Percentiles rank a stretch among this genome's conserved stretches.
Conservation (phyloP, 2,888 invertebrate genomes). For the Diadegma fenestrale region DNA sequence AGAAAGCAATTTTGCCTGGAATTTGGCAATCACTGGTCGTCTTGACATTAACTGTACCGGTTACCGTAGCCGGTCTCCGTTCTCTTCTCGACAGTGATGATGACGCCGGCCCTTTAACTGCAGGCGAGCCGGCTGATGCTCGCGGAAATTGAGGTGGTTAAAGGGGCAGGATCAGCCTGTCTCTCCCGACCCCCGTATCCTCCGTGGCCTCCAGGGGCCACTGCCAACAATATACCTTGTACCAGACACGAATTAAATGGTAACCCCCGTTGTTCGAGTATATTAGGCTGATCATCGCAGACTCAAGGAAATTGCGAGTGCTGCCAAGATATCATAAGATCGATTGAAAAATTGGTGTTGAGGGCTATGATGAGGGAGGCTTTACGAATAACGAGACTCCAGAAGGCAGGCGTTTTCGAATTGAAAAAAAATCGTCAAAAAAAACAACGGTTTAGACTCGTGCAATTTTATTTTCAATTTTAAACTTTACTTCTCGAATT, state of each 20-base stretch:
- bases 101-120: slow-evolving; percentile 49
- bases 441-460: background rate
- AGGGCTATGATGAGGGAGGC: background rate
- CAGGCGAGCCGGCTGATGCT: slow-evolving; percentile 53
- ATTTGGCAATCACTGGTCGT: slow-evolving; percentile 19
- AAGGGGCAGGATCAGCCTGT: slow-evolving; percentile 64
- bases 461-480: background rate
- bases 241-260: slow-evolving; percentile 65
- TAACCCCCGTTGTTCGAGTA: slow-evolving; percentile 63
- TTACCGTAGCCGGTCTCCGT: slow-evolving; percentile 2
- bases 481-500: background rate
- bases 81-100: slow-evolving; percentile 27
- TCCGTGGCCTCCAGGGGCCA: slow-evolving; percentile 41
- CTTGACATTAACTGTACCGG: slow-evolving; percentile 43
- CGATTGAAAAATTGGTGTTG: background rate
- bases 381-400: background rate
- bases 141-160: slow-evolving; percentile 70
- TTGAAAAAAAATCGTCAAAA: background rate
- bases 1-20: slow-evolving; percentile 8
- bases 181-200: slow-evolving; percentile 4
- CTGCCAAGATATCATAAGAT: background rate
- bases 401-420: background rate
- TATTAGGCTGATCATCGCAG: slow-evolving; percentile 46
- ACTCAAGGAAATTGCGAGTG: background rate
- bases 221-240: slow-evolving; percentile 21